Evolutionary conservation across 2,888 invertebrate genomes (phyloP).

Genomic region (Nemurella pictetii): DNA sequence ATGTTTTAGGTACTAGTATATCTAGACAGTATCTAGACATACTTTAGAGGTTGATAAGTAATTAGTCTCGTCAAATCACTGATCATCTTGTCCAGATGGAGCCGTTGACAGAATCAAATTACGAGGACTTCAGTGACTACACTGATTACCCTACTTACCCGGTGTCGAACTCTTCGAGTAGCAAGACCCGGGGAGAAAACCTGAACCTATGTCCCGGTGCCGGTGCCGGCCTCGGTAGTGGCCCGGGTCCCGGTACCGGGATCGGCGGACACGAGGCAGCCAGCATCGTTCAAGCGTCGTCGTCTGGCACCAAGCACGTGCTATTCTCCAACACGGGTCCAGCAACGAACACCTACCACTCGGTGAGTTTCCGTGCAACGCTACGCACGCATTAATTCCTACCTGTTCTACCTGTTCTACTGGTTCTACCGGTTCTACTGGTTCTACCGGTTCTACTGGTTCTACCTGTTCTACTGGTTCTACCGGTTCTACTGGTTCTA

Average conservation of each 20-base stretch:
- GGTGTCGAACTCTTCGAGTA: neutral
- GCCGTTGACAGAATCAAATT: neutral
- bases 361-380: no score
- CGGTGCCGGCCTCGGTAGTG: neutral
- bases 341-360: neutral
- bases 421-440: no score
- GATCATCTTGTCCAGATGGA: neutral
- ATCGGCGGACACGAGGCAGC: neutral
- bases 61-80: neutral
- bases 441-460: no score
- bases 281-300: neutral
- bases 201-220: neutral
- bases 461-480: no score
- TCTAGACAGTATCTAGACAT: neutral
- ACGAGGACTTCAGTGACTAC: constrained; percentile 12
- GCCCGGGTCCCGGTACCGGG: neutral
- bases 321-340: constrained; percentile 5
- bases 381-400: no score
- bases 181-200: neutral
- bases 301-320: constrained; percentile 5
- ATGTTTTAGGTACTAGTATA: neutral
- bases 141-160: constrained; percentile 8
- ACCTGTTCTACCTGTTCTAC: no score
- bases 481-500: no score
- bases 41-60: neutral